Evolutionary conservation across 2,888 invertebrate species (phyloP).

Genomic region (Gasteruption jaculator): DNA sequence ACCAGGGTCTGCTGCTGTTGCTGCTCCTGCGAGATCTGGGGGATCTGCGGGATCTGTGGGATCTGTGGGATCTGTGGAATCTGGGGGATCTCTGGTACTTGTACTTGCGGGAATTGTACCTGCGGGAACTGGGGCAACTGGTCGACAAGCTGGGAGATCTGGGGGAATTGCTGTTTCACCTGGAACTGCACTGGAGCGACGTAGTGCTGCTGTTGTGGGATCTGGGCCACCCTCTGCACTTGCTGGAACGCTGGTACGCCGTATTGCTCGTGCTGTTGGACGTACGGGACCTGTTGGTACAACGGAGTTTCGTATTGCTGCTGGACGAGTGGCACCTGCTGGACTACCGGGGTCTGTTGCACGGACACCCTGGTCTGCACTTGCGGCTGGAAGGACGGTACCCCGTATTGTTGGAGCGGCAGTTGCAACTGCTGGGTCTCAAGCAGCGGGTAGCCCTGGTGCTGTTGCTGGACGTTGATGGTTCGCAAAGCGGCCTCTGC

Average conservation of each 20-base stretch:
- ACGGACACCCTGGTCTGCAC: neutral
- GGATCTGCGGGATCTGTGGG: constrained; percentile 1
- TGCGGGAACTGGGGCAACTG: constrained; percentile 8
- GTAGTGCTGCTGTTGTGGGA: neutral
- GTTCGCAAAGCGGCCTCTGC: no score
- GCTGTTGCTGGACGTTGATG: constrained; percentile 7
- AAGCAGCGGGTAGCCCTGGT: neutral
- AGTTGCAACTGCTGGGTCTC: constrained; percentile 13
- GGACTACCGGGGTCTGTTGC: neutral
- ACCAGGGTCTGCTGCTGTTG: neutral
- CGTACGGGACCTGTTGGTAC: constrained; percentile 2
- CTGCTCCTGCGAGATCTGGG: neutral
- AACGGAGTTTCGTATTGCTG: neutral
- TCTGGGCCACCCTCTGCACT: neutral
- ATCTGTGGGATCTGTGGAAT: neutral
- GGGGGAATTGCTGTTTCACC: constrained; percentile 4
- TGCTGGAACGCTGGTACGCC: no score
- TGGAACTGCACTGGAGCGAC: constrained; percentile 5
- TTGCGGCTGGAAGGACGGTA: neutral
- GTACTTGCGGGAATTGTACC: constrained; percentile 16
- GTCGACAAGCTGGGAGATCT: neutral
- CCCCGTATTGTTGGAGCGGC: neutral
- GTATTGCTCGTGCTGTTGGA: constrained; percentile 4
- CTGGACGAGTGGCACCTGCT: neutral
- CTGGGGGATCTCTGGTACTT: constrained; percentile 2